A percentile compares a stretch with the other conserved stretches of the same genome.
Conservation (phyloP, 2,888 invertebrate species). For the Tyria jacobaeae region DNA sequence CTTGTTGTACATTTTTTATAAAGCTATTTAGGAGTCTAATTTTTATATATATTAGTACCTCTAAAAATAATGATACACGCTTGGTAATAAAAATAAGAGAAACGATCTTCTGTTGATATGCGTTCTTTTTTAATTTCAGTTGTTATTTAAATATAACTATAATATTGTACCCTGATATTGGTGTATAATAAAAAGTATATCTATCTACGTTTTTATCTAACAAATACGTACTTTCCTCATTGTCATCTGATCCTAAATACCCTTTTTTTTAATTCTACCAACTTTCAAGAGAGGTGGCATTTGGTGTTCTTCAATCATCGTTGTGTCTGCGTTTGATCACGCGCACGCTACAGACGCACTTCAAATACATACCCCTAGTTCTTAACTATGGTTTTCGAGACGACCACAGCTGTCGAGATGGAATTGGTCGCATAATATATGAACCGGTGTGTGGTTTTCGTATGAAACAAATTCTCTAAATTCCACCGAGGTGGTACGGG, state of each 20-base stretch:
- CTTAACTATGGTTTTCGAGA: too few relatives aligned
- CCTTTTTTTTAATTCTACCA: constrained; percentile 9
- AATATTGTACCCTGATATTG: too few relatives aligned
- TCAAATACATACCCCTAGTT: background rate
- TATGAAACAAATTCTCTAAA: background rate
- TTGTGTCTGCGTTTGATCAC: constrained; percentile 24
- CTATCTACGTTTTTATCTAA: too few relatives aligned
- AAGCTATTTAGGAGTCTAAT: background rate
- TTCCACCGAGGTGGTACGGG: background rate
- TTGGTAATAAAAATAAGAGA: background rate
- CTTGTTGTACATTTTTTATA: background rate
- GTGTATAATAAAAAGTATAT: too few relatives aligned
- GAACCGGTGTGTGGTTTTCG: too few relatives aligned
- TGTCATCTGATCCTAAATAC: background rate
- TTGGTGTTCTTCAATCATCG: constrained; percentile 26
- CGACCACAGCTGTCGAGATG: too few relatives aligned
- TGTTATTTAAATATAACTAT: too few relatives aligned
- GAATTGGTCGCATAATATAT: too few relatives aligned
- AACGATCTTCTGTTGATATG: background rate
- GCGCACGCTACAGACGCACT: background rate
- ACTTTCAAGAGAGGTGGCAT: constrained; percentile 10
- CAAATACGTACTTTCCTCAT: background rate
- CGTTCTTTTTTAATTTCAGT: background rate
- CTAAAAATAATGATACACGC: background rate
- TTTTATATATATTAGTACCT: background rate